Base-by-base conservation (phyloP, 2,797 vertebrate species). In the Ptychadena robeensis region DNA sequence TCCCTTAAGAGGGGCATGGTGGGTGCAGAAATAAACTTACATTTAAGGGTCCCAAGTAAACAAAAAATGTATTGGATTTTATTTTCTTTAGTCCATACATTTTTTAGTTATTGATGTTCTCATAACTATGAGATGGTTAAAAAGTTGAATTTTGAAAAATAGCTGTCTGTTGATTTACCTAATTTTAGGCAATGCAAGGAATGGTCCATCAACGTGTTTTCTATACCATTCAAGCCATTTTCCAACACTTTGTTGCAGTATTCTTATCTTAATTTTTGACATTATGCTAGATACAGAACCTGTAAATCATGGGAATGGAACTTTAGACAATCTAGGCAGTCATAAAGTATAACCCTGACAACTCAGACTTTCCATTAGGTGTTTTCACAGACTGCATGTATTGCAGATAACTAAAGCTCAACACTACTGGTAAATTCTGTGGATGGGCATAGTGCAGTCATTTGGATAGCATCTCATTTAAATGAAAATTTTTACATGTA, bases 311-410 rank as follows among this genome's bases (percentile, higher is more conserved):
- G 18, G 2, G 31, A 34, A 34, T 34, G 15, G 15, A 14, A 32
- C 65, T 67, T 67, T 35, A 67, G 65, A 32, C 65, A 35, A 35
- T 34, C 18, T 67, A 35, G 65, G 35, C 31, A 18, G 18, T 32
- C 31, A 34, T 67, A 67, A 67, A 67, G 30, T 10, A 67, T 61
- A 35, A 48, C 40, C 25, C 22, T 72, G 70, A 72, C 37, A 40
- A 25, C 8, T 72, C 38, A 28, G 11, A 18, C 22, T 34, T 61
- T 67, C 31, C 31, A 67, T 22, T 67, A 67, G 31, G 31, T 34
- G 18, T 67, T 61, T 61, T 61, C 59, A 61, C 59, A 61, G 18
- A 53, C n/a, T n/a, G n/a, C 15, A 53, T 53, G 44, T 53, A n/a
- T 22, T 69, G 59, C 27, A 61, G 59, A 61, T 61, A 61, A 61